phyloP scores from a whole-genome alignment of 1,140 invertebrate species.

The Drosophila quadrilineata region DNA sequence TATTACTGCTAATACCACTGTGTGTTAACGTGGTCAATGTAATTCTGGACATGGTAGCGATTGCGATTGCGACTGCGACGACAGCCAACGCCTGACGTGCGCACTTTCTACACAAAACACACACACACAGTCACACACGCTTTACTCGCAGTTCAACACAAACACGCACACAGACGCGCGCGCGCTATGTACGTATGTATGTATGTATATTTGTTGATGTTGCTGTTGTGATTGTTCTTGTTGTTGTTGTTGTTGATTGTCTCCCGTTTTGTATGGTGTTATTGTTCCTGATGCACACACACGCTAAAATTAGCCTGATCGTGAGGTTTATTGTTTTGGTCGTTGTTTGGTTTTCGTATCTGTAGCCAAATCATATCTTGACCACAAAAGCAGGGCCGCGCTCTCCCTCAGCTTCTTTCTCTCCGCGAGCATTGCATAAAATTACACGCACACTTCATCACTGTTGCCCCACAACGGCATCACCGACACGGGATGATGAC shows the following conservation, averaged over 20 bases:
- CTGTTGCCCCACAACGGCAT: constrained; percentile 6
- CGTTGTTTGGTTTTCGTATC: constrained; percentile 32
- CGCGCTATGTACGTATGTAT: constrained; percentile 16
- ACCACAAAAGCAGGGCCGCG: constrained; percentile 45
- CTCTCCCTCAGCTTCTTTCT: constrained; percentile 30
- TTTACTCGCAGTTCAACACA: constrained; percentile 6
- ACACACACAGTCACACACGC: constrained; percentile 12
- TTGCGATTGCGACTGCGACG: constrained; percentile 17
- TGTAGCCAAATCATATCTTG: constrained; percentile 57
- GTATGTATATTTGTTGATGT: constrained; percentile 41
- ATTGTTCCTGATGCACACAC: constrained; percentile 31
- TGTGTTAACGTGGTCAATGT: constrained; percentile 56
- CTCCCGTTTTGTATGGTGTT: constrained; percentile 27
- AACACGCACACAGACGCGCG: constrained; percentile 35
- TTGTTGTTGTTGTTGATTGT: constrained; percentile 7
- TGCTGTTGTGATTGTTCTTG: constrained; percentile 12
- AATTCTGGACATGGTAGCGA: constrained; percentile 55
- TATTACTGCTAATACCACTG: constrained; percentile 10
- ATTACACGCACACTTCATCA: neutral
- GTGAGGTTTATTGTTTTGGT: constrained; percentile 50
- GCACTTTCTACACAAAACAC: constrained; percentile 52
- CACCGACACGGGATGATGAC: constrained; percentile 4
- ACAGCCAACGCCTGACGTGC: constrained; percentile 55
- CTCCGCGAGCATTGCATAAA: constrained; percentile 38
- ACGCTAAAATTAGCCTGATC: constrained; percentile 42